Conservation (phyloP, 1,140 invertebrate genomes). For the Apis dorsata region DNA sequence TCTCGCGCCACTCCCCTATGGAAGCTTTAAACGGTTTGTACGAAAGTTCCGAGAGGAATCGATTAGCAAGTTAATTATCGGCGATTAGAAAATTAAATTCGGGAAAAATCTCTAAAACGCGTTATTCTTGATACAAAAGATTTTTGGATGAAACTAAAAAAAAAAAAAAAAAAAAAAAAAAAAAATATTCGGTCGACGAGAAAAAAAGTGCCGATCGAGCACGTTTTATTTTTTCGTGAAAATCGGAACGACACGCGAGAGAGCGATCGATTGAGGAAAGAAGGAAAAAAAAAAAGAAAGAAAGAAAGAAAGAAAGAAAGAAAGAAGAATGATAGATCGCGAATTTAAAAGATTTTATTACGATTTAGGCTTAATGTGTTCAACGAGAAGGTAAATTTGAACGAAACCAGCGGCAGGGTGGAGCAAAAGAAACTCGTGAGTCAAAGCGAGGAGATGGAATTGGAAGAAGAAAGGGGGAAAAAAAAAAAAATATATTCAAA, state of each 20-base stretch:
- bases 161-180: background rate
- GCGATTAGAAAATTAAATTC: constrained; percentile 54
- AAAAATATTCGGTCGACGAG: background rate
- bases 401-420: constrained; percentile 38
- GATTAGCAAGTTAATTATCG: constrained; percentile 37
- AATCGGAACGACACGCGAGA: constrained; percentile 45
- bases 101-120: constrained; percentile 65
- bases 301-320: background rate
- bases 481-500: constrained; percentile 56
- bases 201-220: background rate
- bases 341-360: constrained; percentile 66
- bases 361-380: constrained; percentile 73
- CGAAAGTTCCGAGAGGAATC: constrained; percentile 16
- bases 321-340: constrained; percentile 43
- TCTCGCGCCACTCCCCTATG: constrained; percentile 45
- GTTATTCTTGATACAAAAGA: constrained; percentile 80
- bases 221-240: constrained; percentile 47
- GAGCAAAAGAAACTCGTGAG: constrained; percentile 47
- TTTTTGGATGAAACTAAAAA: constrained; percentile 74
- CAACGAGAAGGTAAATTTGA: constrained; percentile 64
- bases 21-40: constrained; percentile 36
- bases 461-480: constrained; percentile 37
- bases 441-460: constrained; percentile 41
- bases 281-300: background rate
- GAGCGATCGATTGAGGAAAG: constrained; percentile 20